Base-by-base conservation (phyloP, 2,113 vertebrate genomes). In the Misgurnus anguillicaudatus region DNA sequence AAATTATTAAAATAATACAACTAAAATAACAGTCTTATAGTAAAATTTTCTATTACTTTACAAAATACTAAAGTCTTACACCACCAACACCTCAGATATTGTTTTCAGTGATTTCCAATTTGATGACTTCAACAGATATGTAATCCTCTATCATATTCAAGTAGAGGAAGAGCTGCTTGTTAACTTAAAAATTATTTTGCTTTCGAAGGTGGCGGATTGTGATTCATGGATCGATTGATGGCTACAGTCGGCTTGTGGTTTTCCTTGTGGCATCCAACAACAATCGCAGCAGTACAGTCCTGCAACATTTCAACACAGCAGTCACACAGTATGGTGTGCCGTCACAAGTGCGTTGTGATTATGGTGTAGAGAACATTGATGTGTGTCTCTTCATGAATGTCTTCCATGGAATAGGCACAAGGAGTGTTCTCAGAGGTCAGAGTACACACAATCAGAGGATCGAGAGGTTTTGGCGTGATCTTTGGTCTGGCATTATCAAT, bases 141-240 rank as follows among this genome's bases (percentile, higher is more conserved):
- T 63, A 63, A 63, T 63, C 13, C 38, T 38, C 61, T 31, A 38
- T 63, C 31, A 63, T 63, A 63, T 63, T 63, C 31, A 38, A 63
- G 31, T 63, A 38, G 61, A 63, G 24, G 6, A 36, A 62, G 24
- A 38, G 14, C 61, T 63, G 61, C 14, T 0, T 63, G 31, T 5
- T 63, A 38, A 63, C 38, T 38, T 3, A 63, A 8, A 63, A 51
- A 11, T 13, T 51, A 51, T 51, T 10, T 51, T 51, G 48, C 48
- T 14, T 51, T 51, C 11, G 13, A 14, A 75, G 53, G 39, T 60
- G 53, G 38, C 1, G 55, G 4, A 65, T 77, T 31, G 62, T 77
- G 7, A 55, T 77, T 51, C 75, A 77, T 77, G 62, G n/a, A n/a
- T n/a, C n/a, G n/a, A n/a, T n/a, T n/a, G 75, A 77, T 65, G 62